phyloP scores from a whole-genome alignment of 1,140 invertebrate genomes.

The Marisa cornuarietis region DNA sequence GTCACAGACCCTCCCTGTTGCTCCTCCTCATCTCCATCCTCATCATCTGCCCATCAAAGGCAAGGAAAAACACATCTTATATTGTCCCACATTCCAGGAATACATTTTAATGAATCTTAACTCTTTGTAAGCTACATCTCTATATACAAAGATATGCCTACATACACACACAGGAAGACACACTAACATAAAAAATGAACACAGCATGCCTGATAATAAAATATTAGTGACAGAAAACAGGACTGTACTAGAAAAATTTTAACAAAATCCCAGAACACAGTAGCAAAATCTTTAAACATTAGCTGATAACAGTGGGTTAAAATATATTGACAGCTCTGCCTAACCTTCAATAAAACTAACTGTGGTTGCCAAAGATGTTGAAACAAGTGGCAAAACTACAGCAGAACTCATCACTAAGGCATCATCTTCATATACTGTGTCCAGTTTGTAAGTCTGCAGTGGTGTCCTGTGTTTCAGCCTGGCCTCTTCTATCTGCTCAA shows the following conservation, averaged over 20 bases:
- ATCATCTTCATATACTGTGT: slow-evolving; percentile 51
- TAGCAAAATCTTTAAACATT: background rate
- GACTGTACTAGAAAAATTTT: no score
- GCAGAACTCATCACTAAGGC: slow-evolving; percentile 52
- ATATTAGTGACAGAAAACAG: no score
- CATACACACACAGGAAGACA: slow-evolving; percentile 4
- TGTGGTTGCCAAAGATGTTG: slow-evolving; percentile 28
- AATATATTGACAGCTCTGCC: background rate
- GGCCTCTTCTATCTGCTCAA: background rate
- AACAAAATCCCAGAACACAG: no score
- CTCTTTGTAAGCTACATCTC: background rate
- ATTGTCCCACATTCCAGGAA: no score
- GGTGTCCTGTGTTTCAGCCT: background rate
- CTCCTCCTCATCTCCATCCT: slow-evolving; percentile 8
- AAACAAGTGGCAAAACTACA: slow-evolving; percentile 44
- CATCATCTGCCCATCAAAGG: slow-evolving; percentile 2
- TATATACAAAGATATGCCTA: background rate
- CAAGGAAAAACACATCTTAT: no score
- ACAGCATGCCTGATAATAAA: no score
- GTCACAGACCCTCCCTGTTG: slow-evolving; percentile 1
- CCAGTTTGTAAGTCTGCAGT: slow-evolving; percentile 30
- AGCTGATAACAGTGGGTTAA: background rate
- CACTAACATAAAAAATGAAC: no score
- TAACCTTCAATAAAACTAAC: slow-evolving; percentile 12
- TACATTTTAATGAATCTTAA: no score